These are phyloP conservation scores for Basileuterus tristriatus DNA, from an alignment of 2,797 vertebrate genomes.

Conservation along the genomic window DNA sequence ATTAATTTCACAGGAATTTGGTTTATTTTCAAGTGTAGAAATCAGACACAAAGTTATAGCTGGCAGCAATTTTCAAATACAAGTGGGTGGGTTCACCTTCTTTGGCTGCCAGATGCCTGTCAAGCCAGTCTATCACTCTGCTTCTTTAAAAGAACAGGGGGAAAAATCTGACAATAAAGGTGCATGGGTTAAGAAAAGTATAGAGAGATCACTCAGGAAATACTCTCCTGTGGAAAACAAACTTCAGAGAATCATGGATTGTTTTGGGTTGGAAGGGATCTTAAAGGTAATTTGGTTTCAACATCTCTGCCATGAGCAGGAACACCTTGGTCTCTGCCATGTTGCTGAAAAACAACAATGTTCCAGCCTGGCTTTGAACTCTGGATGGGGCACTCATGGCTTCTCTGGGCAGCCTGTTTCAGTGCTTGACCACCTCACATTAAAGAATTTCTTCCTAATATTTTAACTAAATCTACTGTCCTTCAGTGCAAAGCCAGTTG, in stretches of 20 bases:
- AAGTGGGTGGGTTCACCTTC: fast-evolving
- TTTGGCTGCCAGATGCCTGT: neutral
- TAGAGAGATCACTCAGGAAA: neutral
- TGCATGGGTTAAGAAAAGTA: neutral
- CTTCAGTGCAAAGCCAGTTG: fast-evolving
- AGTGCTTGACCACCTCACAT: neutral
- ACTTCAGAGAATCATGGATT: neutral
- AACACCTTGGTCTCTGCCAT: neutral
- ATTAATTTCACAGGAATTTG: neutral
- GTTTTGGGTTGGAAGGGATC: neutral
- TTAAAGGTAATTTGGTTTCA: neutral
- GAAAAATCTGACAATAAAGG: neutral
- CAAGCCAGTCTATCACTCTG: fast-evolving
- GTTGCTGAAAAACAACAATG: neutral
- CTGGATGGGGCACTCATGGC: neutral
- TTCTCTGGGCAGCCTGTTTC: neutral
- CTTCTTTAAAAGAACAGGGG: neutral
- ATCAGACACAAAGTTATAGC: neutral
- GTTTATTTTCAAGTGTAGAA: neutral
- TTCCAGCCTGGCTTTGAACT: neutral
- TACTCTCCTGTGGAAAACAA: neutral
- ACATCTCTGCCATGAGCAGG: neutral
- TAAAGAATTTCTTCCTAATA: neutral
- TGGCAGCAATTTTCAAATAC: neutral
- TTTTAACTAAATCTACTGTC: neutral